Base-by-base conservation (phyloP, 2,888 invertebrate species). In the Stratiomys singularior region DNA sequence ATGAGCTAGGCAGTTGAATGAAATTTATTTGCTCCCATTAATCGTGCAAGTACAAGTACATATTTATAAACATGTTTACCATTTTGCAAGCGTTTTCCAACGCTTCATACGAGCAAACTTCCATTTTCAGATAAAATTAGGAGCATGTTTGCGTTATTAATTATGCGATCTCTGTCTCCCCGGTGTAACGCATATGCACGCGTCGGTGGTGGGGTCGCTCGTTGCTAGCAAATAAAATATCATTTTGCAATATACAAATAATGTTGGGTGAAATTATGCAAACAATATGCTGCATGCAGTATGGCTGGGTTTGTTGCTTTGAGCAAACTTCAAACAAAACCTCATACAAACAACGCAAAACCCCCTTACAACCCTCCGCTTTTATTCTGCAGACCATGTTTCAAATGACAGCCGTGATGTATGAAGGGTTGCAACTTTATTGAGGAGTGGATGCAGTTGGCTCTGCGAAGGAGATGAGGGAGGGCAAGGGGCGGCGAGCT, bases 161-260 rank as follows among this genome's bases (percentile, higher is more conserved):
- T 74, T 74, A 74, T 74, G 58, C 60, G 74, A 74, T 74, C 74
- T 58, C 74, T 72, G 7, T 52, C 56, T 25, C 46, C 47, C 69
- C 37, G 5, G 9, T 37, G 37, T 37, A 37, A 37, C 37, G 37
- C 37, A 37, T 37, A 69, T 47, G 47, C 46, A 27, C 52, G 69
- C 25, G 1, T 9, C 47, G 25, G 44, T 23, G 0, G 5, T 13
- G 25, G 23, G 18, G n/a, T 56, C 56, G 28, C 60, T 60, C 25
- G 3, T 2, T 52, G 4, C 56, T 27, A 11, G 56, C 74, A 74
- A 74, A 74, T 74, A 74, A 74, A 74, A 74, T 74, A 74, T 74
- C 60, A 74, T 74, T 74, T 74, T 30, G 74, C 74, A 58, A 74
- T 74, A 21, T 60, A 58, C 74, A 58, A 74, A 74, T 74, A 74